phyloP scores from a whole-genome alignment of 2,888 invertebrate genomes.

The Mythimna albipuncta region DNA sequence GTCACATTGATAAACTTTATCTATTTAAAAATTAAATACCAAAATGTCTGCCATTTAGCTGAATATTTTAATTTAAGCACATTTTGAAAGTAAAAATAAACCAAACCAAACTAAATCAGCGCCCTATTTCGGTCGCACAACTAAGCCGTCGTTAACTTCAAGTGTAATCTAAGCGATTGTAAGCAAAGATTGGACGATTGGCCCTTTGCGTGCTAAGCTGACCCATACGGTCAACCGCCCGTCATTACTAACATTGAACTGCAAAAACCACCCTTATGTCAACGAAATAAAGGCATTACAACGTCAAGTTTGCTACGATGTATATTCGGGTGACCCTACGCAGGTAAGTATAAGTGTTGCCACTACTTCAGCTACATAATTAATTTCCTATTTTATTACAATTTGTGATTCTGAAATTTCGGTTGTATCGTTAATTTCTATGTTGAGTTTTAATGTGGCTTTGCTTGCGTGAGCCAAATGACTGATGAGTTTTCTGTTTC shows the following conservation, averaged over 20 bases:
- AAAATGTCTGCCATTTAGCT: no score
- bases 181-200: constrained; percentile 79
- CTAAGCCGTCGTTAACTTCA: constrained; percentile 70
- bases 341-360: constrained; percentile 40
- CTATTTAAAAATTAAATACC: no score
- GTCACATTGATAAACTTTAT: no score
- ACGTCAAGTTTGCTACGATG: not conserved
- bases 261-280: not conserved
- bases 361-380: constrained; percentile 58
- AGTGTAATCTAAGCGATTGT: constrained; percentile 80
- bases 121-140: constrained; percentile 57
- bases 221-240: constrained; percentile 25
- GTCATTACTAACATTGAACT: not conserved
- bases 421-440: constrained; percentile 42
- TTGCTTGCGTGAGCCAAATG: constrained; percentile 17
- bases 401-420: constrained; percentile 54
- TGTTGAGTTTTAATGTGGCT: constrained; percentile 26
- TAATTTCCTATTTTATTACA: constrained; percentile 60
- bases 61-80: no score
- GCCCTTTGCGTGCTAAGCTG: constrained; percentile 78
- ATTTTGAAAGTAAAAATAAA: no score
- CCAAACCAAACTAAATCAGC: not conserved
- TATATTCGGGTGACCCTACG: not conserved
- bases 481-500: constrained; percentile 24
- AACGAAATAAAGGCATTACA: not conserved